phyloP scores from a whole-genome alignment of 2,797 vertebrate genomes.

The Amniataba percoides region DNA sequence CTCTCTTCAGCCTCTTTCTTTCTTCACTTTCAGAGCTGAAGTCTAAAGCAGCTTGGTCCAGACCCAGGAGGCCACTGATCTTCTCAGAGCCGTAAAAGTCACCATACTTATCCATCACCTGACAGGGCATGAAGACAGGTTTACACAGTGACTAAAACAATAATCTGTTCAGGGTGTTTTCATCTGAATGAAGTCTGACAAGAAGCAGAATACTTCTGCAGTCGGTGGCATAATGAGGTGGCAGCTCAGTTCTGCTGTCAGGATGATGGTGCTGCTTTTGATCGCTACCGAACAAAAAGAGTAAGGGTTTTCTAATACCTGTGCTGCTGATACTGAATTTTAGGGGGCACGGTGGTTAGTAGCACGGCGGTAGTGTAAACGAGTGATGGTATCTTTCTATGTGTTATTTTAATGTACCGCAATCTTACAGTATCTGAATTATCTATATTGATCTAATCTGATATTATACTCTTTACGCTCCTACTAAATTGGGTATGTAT shows the following conservation, averaged over 20 bases:
- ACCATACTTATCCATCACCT: constrained; percentile 97
- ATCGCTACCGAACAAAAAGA: background rate
- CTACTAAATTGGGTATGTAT: background rate
- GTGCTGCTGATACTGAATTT: background rate
- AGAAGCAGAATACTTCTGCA: constrained; percentile 18
- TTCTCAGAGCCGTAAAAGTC: constrained; percentile 92
- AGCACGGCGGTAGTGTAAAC: background rate
- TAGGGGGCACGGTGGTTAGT: background rate
- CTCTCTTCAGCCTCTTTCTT: constrained; percentile 88
- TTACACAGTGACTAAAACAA: constrained; percentile 27
- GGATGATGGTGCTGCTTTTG: constrained; percentile 10
- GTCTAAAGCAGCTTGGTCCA: constrained; percentile 93
- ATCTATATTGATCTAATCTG: constrained; percentile 3
- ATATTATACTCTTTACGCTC: background rate
- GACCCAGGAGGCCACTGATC: constrained; percentile 93
- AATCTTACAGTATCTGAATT: background rate
- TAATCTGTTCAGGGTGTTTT: constrained; percentile 2
- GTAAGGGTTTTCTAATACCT: constrained; percentile 1
- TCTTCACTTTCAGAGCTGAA: constrained; percentile 89
- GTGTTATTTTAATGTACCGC: background rate
- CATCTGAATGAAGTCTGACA: constrained; percentile 17
- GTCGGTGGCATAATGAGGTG: constrained; percentile 18
- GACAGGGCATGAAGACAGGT: constrained; percentile 48
- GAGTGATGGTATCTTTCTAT: constrained; percentile 1
- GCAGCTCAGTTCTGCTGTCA: constrained; percentile 23